Percentiles rank a stretch among this genome's conserved stretches.
Conservation (phyloP, 92 coral and sea anemone species). For the Micromussa lordhowensis region DNA sequence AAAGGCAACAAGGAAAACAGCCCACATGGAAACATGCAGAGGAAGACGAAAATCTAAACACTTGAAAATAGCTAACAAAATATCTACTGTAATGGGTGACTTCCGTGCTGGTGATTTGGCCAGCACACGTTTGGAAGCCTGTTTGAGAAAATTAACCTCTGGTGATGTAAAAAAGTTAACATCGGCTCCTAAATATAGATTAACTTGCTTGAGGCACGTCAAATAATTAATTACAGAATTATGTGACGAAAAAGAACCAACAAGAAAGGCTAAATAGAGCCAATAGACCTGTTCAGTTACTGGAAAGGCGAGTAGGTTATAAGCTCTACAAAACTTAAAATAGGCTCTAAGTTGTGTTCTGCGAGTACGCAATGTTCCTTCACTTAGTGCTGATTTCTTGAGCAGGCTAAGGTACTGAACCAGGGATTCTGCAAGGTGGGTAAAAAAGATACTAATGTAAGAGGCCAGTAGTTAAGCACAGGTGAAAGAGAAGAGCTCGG, state of each 20-base stretch:
- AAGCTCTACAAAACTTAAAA: not conserved
- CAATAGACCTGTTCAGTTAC: slow-evolving; percentile 2
- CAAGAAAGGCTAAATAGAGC: slow-evolving; percentile 14
- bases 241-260: not conserved
- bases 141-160: not conserved
- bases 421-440: not conserved
- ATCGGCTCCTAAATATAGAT: not conserved
- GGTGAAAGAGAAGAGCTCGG: slow-evolving; percentile 12
- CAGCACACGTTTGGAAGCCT: no score
- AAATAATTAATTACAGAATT: not conserved
- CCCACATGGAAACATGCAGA: not conserved
- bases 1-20: not conserved
- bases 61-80: slow-evolving; percentile 10
- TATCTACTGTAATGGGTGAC: not conserved
- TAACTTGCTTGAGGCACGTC: slow-evolving; percentile 1
- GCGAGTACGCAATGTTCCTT: slow-evolving; percentile 4
- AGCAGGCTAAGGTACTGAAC: slow-evolving; percentile 6
- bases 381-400: slow-evolving; percentile 2
- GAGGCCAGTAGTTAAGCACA: not conserved
- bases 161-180: not conserved
- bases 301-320: slow-evolving; percentile 1
- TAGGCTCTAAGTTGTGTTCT: slow-evolving; percentile 1
- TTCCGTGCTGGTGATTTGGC: not conserved
- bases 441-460: not conserved
- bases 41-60: not conserved